Base-by-base conservation (phyloP, 1,140 invertebrate species). In the Rhopalosiphum padi region DNA sequence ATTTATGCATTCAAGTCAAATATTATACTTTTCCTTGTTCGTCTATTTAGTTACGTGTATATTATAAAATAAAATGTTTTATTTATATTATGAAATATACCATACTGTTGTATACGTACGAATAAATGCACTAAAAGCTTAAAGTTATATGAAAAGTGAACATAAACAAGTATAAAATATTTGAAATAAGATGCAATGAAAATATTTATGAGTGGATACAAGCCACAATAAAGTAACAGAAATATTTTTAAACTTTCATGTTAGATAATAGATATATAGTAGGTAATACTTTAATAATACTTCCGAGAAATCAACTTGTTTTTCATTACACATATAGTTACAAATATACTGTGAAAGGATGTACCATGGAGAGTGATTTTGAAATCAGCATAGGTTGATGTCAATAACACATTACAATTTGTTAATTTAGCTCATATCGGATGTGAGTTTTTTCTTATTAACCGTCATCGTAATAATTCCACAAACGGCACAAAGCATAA, bases 41-140 rank as follows among this genome's bases (percentile, higher is more conserved):
- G 30, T 68, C n/a, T 68, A n/a, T 68, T 68, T 68, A 68, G 11
- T 68, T 68, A n/a, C 11, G 60, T 68, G 15, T 77, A 15, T n/a
- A n/a, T 77, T n/a, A n/a, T 77, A 77, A 77, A n/a, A 77, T n/a
- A 77, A n/a, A 77, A 77, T 77, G n/a, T 77, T 77, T 77, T 77
- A n/a, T 77, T 77, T 18, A 18, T n/a, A 18, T 35, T 5, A 77
- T 77, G 30, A 77, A 77, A 77, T n/a, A n/a, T n/a, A 77, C n/a
- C 11, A 77, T 77, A n/a, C 60, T 15, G 15, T 77, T n/a, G n/a
- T 77, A 77, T n/a, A 11, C n/a, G 4, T n/a, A n/a, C 15, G 60
- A 18, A 77, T n/a, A n/a, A 77, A 77, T 18, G 30, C n/a, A 18
- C 60, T n/a, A 21, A n/a, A 77, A n/a, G 15, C 60, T 77, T 18